A percentile compares a stretch with the other conserved stretches of the same genome.
These are phyloP conservation scores for Mus caroli DNA, from an alignment of 2,797 vertebrate genomes.

Conservation along the genomic window DNA sequence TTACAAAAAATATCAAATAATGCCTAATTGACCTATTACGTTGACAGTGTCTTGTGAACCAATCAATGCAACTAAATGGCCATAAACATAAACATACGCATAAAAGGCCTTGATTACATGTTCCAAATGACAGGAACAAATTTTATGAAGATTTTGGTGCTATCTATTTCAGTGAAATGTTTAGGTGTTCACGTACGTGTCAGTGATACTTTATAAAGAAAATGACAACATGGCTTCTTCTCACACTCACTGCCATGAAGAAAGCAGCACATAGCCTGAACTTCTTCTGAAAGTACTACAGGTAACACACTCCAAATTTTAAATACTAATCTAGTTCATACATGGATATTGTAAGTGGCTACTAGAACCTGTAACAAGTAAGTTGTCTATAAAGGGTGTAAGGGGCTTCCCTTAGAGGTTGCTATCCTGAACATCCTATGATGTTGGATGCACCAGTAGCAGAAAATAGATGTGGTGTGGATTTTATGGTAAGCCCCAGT, in stretches of 20 bases:
- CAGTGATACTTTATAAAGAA: background rate
- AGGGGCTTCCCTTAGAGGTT: background rate
- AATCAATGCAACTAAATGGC: background rate
- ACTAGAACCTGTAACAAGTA: background rate
- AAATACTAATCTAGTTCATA: background rate
- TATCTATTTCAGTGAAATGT: background rate
- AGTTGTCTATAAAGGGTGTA: background rate
- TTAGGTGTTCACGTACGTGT: background rate
- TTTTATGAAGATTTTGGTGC: background rate
- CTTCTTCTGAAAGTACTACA: background rate
- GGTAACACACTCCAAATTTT: background rate
- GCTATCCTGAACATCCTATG: background rate
- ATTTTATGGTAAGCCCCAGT: slow-evolving; percentile 48
- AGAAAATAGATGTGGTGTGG: background rate
- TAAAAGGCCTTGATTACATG: background rate
- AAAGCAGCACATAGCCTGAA: background rate
- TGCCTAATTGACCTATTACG: background rate
- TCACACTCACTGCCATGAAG: background rate
- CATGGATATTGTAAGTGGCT: background rate
- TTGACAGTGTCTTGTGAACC: background rate
- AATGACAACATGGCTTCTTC: background rate
- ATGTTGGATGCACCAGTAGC: background rate
- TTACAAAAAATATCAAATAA: background rate
- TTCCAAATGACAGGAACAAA: background rate
- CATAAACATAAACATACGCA: background rate